Evolutionary conservation across 1,140 invertebrate genomes (phyloP).

Genomic region (Calycopis cecrops): DNA sequence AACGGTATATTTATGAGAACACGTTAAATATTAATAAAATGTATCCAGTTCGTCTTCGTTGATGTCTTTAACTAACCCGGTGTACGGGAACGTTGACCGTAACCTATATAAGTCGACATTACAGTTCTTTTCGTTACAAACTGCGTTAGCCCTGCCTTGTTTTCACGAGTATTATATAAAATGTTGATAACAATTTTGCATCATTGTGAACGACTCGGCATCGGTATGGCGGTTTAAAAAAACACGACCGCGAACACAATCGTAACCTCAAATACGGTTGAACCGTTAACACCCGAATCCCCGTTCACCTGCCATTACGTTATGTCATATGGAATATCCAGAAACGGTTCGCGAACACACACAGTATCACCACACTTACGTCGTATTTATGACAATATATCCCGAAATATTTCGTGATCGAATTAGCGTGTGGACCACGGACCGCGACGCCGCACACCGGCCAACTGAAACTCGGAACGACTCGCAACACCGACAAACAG

Average conservation of each 20-base stretch:
- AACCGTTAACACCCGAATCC: constrained; percentile 52
- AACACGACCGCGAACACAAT: constrained; percentile 39
- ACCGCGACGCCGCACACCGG: constrained; percentile 61
- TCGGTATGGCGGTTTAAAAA: constrained; percentile 35
- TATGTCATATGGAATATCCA: constrained; percentile 20
- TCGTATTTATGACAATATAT: constrained; percentile 51
- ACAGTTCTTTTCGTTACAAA: constrained; percentile 7
- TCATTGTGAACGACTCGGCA: constrained; percentile 45
- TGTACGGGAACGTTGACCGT: constrained; percentile 40
- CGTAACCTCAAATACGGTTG: constrained; percentile 42
- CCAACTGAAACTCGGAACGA: constrained; percentile 44
- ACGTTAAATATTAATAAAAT: constrained; percentile 2
- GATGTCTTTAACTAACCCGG: constrained; percentile 51
- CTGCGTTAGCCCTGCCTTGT: constrained; percentile 10
- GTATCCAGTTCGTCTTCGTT: constrained; percentile 27
- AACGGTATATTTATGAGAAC: neutral
- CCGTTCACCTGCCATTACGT: constrained; percentile 24
- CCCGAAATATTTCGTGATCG: constrained; percentile 47
- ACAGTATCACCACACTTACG: constrained; percentile 47
- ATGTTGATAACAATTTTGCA: constrained; percentile 48
- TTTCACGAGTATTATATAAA: constrained; percentile 33
- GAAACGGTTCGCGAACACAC: constrained; percentile 40
- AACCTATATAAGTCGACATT: constrained; percentile 27
- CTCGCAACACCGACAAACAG: constrained; percentile 23
- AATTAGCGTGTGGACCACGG: constrained; percentile 43